These are phyloP conservation scores for Lycaon pictus DNA, from an alignment of 2,113 vertebrate species.

Conservation along the genomic window DNA sequence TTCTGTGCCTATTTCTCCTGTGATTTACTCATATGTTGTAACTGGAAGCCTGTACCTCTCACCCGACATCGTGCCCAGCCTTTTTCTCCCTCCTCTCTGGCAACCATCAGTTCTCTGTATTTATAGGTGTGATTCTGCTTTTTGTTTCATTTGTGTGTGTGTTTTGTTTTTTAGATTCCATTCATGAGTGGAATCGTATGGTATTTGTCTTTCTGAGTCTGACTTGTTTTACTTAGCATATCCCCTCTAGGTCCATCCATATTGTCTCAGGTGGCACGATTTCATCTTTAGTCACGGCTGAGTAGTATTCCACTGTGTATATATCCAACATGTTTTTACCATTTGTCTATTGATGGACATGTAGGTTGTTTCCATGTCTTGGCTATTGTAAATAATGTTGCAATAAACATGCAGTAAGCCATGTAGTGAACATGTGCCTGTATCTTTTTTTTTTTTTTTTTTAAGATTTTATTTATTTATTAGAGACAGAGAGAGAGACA, in stretches of 20 bases:
- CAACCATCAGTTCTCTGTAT: neutral
- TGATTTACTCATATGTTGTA: neutral
- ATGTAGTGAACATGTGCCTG: too few relatives aligned
- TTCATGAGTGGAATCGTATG: neutral
- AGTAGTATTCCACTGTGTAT: neutral
- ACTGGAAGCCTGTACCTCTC: neutral
- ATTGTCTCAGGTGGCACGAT: neutral
- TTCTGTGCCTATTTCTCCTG: neutral
- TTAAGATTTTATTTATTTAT: too few relatives aligned
- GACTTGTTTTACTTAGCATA: neutral
- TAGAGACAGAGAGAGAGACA: too few relatives aligned
- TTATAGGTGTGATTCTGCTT: neutral
- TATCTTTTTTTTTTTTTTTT: too few relatives aligned
- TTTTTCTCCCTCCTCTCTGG: neutral
- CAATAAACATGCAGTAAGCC: neutral
- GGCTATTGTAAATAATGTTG: neutral
- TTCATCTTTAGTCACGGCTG: neutral
- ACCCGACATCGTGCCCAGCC: neutral
- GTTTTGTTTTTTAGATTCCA: neutral
- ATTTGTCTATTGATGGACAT: neutral
- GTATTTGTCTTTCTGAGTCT: neutral
- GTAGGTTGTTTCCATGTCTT: neutral
- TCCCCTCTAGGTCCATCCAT: neutral
- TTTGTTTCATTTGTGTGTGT: neutral
- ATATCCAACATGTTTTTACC: neutral